phyloP scores from a whole-genome alignment of 2,888 invertebrate species.

The Megalurothrips usitatus region DNA sequence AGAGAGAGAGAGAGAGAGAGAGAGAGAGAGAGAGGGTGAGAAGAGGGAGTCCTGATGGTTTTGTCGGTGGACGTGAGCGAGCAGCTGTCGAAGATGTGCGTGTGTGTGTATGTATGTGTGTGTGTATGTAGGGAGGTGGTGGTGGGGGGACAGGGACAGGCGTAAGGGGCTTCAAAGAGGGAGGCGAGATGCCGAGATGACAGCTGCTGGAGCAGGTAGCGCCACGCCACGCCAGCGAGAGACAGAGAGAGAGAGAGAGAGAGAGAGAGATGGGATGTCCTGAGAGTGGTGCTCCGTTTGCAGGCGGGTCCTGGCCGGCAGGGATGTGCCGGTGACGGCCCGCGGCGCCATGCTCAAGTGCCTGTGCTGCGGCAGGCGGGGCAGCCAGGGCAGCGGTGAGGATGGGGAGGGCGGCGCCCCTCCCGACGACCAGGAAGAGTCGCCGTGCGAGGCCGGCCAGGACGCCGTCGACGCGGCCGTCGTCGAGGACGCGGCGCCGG shows the following conservation, averaged over 20 bases:
- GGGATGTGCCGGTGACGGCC: not conserved
- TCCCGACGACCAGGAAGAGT: conserved; percentile 32
- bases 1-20: not conserved
- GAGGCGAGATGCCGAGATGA: no score
- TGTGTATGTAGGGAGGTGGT: no score
- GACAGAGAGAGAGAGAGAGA: no score
- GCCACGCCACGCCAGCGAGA: no score
- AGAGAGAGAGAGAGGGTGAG: conserved; percentile 18
- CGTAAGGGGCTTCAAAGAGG: no score
- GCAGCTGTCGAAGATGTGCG: no score
- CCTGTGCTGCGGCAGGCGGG: not conserved
- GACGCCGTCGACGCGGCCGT: conserved; percentile 27
- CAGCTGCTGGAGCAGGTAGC: not conserved
- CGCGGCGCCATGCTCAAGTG: conserved; percentile 12
- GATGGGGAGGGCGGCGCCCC: conserved; percentile 32
- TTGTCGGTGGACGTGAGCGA: no score
- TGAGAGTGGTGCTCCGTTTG: not conserved
- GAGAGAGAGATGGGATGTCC: no score
- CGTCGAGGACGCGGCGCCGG: conserved; percentile 1
- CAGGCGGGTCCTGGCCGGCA: not conserved
- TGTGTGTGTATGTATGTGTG: no score
- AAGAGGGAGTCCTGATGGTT: conserved; percentile 19
- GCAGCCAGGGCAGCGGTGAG: conserved; percentile 30
- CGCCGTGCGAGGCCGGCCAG: conserved; percentile 32
- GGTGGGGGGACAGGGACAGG: no score